These are phyloP conservation scores for Beaufortia kweichowensis DNA, from an alignment of 2,113 vertebrate genomes.

Conservation along the genomic window DNA sequence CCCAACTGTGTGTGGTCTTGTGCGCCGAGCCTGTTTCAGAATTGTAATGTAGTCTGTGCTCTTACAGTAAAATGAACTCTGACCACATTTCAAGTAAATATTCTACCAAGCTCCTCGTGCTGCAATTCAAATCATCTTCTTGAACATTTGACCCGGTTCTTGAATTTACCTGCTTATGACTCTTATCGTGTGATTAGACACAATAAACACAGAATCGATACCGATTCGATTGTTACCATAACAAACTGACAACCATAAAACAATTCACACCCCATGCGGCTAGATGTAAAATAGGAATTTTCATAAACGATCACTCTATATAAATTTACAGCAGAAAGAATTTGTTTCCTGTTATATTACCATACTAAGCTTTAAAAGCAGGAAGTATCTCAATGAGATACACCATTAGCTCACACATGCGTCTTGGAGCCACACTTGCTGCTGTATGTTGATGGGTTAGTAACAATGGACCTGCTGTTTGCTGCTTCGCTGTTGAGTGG, in stretches of 20 bases:
- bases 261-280: not conserved
- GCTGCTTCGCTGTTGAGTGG: conserved; percentile 60
- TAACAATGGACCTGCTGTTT: conserved; percentile 75
- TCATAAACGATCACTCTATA: not conserved
- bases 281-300: not conserved
- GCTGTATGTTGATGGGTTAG: conserved; percentile 50
- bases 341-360: conserved; percentile 40
- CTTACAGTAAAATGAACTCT: conserved; percentile 14
- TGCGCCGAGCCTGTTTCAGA: conserved; percentile 17
- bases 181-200: conserved; percentile 13
- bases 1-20: conserved; percentile 39
- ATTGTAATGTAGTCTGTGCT: conserved; percentile 18
- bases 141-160: conserved; percentile 1
- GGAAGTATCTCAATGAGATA: conserved; percentile 44
- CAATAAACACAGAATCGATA: not conserved
- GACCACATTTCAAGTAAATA: conserved; percentile 19
- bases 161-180: conserved; percentile 9
- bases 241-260: conserved; percentile 6
- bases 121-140: not conserved
- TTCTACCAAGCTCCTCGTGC: conserved; percentile 1
- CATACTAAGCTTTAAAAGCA: conserved; percentile 42
- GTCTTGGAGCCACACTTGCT: conserved; percentile 61
- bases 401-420: conserved; percentile 60
- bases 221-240: not conserved
- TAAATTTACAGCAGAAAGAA: conserved; percentile 40